Evolutionary conservation across 2,888 invertebrate genomes (phyloP).

Genomic region (Ceraclea dissimilis): DNA sequence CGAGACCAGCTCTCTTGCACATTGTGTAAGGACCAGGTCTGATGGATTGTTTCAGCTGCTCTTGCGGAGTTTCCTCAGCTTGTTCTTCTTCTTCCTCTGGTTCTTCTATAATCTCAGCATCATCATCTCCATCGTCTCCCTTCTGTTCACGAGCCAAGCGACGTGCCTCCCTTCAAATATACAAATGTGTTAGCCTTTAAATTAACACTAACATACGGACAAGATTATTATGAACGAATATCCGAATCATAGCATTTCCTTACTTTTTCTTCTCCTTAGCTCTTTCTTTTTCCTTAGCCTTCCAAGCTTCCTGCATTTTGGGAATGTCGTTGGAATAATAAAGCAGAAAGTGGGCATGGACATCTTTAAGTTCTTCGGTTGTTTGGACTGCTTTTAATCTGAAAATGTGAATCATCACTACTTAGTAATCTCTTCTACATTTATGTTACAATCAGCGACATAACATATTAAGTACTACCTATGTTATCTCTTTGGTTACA

Average conservation of each 20-base stretch:
- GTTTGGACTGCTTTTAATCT: constrained; percentile 69
- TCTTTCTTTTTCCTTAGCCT: constrained; percentile 58
- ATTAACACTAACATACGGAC: too few species aligned
- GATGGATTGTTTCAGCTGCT: constrained; percentile 74
- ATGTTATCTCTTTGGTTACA: too few species aligned
- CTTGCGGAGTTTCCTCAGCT: constrained; percentile 44
- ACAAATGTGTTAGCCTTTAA: too few species aligned
- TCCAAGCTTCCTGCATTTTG: constrained; percentile 70
- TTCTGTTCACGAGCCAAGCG: constrained; percentile 49
- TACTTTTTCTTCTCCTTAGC: constrained; percentile 49
- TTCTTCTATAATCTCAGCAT: constrained; percentile 49
- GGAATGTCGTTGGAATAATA: constrained; percentile 84
- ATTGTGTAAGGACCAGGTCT: constrained; percentile 84
- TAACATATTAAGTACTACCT: too few species aligned
- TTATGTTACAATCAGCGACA: too few species aligned
- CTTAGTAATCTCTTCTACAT: constrained; percentile 2
- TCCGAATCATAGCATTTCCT: too few species aligned
- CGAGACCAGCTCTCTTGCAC: constrained; percentile 77
- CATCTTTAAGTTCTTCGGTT: constrained; percentile 86
- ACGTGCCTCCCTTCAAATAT: constrained; percentile 34
- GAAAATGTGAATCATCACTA: constrained; percentile 10
- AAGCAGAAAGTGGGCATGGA: constrained; percentile 86
- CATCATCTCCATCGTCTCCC: constrained; percentile 59
- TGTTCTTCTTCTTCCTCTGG: constrained; percentile 50
- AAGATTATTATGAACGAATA: too few species aligned